phyloP scores from a whole-genome alignment of 2,888 invertebrate genomes.

The Minunthozetes semirufus region DNA sequence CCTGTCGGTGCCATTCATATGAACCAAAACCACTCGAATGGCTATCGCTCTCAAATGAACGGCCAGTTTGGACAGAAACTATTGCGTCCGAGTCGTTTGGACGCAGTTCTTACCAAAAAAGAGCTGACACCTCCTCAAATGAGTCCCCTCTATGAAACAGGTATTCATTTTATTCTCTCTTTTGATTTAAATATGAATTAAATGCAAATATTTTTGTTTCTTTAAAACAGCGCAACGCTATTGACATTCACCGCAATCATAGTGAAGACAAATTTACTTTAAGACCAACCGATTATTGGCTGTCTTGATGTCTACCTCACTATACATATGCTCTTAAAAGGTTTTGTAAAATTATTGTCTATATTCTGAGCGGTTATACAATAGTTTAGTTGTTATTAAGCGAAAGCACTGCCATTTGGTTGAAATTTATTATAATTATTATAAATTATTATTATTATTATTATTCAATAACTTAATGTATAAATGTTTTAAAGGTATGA shows the following conservation, averaged over 20 bases:
- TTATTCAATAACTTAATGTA: not conserved
- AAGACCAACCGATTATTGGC: not conserved
- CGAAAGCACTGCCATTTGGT: slow-evolving; percentile 3
- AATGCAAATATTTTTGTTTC: not conserved
- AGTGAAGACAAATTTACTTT: not conserved
- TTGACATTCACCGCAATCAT: not conserved
- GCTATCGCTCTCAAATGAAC: not conserved
- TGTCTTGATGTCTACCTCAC: not conserved
- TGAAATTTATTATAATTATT: not conserved
- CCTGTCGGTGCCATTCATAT: not conserved
- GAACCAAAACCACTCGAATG: not conserved
- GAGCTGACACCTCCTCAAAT: not conserved
- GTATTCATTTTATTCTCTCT: not conserved
- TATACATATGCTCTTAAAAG: not conserved
- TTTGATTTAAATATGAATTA: not conserved
- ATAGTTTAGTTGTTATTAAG: not conserved
- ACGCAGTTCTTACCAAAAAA: slow-evolving; percentile 14
- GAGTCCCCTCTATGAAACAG: not conserved
- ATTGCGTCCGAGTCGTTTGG: slow-evolving; percentile 22
- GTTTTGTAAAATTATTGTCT: not conserved
- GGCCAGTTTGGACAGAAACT: slow-evolving; percentile 12
- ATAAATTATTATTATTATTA: not conserved
- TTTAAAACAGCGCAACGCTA: slow-evolving; percentile 4
- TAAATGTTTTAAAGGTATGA: not conserved
- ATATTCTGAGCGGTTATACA: not conserved